Base-by-base conservation (phyloP, 2,888 invertebrate species). In the Nomada ruficornis region DNA sequence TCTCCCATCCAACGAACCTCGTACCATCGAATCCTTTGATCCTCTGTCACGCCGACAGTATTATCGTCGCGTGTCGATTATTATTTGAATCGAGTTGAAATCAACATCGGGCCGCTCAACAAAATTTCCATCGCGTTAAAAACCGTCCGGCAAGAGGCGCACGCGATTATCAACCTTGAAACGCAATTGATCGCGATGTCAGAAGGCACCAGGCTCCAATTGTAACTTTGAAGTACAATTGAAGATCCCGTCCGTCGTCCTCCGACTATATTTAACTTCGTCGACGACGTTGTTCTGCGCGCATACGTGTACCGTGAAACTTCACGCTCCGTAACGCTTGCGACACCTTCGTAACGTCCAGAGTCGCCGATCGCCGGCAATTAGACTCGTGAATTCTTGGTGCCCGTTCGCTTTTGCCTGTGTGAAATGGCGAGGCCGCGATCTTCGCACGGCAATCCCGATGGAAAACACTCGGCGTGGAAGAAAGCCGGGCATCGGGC, bases 401-500 rank as follows among this genome's bases (percentile, higher is more conserved):
- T 15, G 1, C 47, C 13, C 13, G 47, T 47, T 13, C 47, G 47
- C 23, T 11, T 13, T 13, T 13, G 13, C 13, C 47, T 0, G 13
- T 15, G 47, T 2, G 15, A 47, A 47, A 47, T 13, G 15, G 13
- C 47, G 15, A 0, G 47, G 47, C 11, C 11, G 13, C 47, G 47
- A 47, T 47, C 47, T 0, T 36, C 36, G 36, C 36, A n/a, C 18
- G 52, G 55, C 23, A 15, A 69, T 55, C 47, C 36, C 52, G 10
- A 18, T 29, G 36, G 77, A 73, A 72, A 79, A 29, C 60, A 36
- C 59, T 18, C 29, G n/a, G n/a, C 26, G 55, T 60, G 47, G 64
- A 81, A 73, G 78, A 78, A 81, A 86, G 77, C 72, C 68, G 70
- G 26, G 15, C 74, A 73, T 69, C 73, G 69, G 50, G 62, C 76